phyloP scores from a whole-genome alignment of 2,797 vertebrate species.

The Lepus oiostolus region DNA sequence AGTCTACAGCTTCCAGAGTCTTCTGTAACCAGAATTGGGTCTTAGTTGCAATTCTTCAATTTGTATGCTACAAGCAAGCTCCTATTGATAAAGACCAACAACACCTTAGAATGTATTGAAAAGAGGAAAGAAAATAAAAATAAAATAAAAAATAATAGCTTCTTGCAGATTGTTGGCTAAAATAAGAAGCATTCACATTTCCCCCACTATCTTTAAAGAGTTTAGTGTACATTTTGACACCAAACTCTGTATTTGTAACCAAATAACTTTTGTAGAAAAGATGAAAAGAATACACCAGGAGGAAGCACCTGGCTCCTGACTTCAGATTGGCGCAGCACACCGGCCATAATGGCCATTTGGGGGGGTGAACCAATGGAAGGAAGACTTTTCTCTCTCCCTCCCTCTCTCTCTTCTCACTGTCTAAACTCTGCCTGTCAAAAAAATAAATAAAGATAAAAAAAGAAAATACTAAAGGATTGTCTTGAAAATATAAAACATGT shows the following conservation, averaged over 20 bases:
- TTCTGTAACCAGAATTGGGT: not conserved
- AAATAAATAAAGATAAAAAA: not conserved
- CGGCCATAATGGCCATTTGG: no score
- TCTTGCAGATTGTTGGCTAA: not conserved
- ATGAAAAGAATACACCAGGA: not conserved
- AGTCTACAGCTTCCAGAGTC: not conserved
- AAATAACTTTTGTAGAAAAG: not conserved
- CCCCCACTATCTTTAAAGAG: not conserved
- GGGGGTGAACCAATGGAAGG: no score
- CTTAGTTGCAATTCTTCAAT: not conserved
- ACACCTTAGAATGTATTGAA: not conserved
- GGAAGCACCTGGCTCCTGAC: no score
- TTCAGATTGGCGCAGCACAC: no score
- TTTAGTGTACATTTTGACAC: not conserved
- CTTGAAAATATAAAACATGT: not conserved
- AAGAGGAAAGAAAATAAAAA: not conserved
- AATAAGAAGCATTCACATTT: not conserved
- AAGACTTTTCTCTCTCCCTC: no score
- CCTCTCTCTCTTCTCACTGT: no score
- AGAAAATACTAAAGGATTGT: not conserved
- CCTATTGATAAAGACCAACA: not conserved
- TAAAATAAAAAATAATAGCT: not conserved
- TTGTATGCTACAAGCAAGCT: not conserved
- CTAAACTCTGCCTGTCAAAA: no score
- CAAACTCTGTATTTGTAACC: not conserved